Evolutionary conservation across 2,797 vertebrate genomes (phyloP).

Genomic region (Sebastes trivittatus): DNA sequence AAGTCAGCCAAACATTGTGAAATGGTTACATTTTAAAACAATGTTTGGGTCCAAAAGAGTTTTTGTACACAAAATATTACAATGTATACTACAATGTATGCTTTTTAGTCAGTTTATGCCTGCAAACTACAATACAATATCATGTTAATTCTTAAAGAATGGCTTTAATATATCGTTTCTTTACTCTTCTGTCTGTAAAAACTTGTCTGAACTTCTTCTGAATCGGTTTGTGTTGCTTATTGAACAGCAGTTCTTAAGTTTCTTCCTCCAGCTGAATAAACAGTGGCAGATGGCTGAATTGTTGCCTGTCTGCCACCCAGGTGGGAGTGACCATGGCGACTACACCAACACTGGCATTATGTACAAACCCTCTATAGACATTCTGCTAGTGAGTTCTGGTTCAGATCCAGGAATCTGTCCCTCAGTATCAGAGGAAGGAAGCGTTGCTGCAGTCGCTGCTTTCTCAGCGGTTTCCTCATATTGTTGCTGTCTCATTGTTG

Average conservation of each 20-base stretch:
- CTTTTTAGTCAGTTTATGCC: neutral
- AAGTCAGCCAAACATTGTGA: no score
- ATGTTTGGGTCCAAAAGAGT: neutral
- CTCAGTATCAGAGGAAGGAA: neutral
- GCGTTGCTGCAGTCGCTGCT: neutral
- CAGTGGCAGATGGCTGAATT: neutral
- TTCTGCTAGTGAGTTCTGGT: neutral
- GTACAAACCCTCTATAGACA: neutral
- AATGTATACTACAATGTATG: neutral
- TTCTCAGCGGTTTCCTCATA: slow-evolving; percentile 34
- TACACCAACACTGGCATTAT: neutral
- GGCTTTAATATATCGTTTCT: no score
- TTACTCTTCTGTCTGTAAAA: neutral
- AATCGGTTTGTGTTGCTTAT: neutral
- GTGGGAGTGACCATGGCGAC: neutral
- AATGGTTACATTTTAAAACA: no score
- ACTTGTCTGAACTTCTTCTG: neutral
- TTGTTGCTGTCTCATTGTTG: neutral
- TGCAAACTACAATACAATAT: neutral
- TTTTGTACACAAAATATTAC: neutral
- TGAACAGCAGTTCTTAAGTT: neutral
- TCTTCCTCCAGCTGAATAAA: neutral
- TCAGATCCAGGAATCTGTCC: slow-evolving; percentile 8
- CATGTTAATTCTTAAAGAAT: fast-evolving
- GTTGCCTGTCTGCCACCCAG: neutral